A percentile compares a stretch with the other conserved stretches of the same genome.
Conservation (phyloP, 2,113 vertebrate genomes). For the Benitochromis conjunctus region DNA sequence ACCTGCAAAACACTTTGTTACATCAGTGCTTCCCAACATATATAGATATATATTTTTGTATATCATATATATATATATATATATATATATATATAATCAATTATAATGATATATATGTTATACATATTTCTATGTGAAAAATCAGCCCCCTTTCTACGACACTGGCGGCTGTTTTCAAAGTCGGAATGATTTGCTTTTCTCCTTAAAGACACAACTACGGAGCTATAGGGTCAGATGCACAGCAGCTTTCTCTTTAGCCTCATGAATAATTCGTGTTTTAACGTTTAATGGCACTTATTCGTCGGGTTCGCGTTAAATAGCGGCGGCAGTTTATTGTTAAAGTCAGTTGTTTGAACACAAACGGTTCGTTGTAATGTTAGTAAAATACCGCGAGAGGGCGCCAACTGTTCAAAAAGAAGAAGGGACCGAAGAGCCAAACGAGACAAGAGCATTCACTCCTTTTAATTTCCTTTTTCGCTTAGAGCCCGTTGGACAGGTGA, state of each 20-base stretch:
- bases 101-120: no score
- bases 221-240: background rate
- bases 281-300: background rate
- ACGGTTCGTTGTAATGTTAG: background rate
- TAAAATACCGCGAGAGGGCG: background rate
- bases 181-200: background rate
- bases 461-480: background rate
- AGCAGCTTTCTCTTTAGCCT: background rate
- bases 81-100: no score
- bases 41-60: no score
- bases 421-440: background rate
- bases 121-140: background rate
- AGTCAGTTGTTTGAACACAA: background rate
- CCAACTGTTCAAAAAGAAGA: background rate
- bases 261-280: background rate
- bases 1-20: no score
- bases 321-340: background rate
- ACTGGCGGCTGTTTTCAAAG: background rate
- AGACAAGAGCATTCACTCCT: background rate
- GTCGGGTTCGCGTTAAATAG: background rate
- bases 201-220: background rate
- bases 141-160: background rate
- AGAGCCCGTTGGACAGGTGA: background rate
- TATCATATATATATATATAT: no score
- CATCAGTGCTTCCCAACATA: no score